Evolutionary conservation across 2,888 invertebrate genomes (phyloP), one percentile per base, ranked within the genome.

Genomic region (Drosophila peninsularis): DNA sequence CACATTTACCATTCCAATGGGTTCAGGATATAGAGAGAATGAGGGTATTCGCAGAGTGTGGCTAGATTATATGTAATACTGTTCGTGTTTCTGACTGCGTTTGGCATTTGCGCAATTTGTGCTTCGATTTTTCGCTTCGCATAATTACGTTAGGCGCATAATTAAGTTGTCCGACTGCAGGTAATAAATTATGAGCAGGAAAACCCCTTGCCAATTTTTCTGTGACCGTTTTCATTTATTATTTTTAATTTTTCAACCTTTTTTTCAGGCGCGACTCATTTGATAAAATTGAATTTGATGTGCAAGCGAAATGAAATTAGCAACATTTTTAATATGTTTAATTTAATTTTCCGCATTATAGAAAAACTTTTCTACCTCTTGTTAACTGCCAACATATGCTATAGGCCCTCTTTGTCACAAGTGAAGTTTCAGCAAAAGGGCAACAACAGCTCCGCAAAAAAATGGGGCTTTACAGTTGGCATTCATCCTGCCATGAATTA

Each of bases 401-500:
- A 17, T 53, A 50, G 44, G 36, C 45, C 47, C 71, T 56, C 78
- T 65, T 66, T 63, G 68, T 64, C 68, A 72, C 69, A 75, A 70
- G 80, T 76, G 61, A 81, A 73, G 67, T 82, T 82, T 82, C 80
- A 79, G 62, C 61, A 19, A 45, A 39, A 14, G 37, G 39, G 54
- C 32, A 72, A 49, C 60, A 50, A 49, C 11, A 44, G n/a, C 52
- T 60, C 11, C 47, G 52, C 19, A 58, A 47, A 36, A 54, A 67
- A 58, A 63, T 19, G 34, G 62, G 60, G 66, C 56, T 71, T 79
- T 67, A 70, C 64, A 67, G 84, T 72, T 73, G 58, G 60, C 87
- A 84, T 86, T 87, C 87, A 89, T 89, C 87, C 86, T 81, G 86
- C 73, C 89, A 87, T 87, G 87, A 87, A 88, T 86, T 83, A 88